Evolutionary conservation across 2,113 vertebrate genomes (phyloP).

Genomic region (Prinia subflava): DNA sequence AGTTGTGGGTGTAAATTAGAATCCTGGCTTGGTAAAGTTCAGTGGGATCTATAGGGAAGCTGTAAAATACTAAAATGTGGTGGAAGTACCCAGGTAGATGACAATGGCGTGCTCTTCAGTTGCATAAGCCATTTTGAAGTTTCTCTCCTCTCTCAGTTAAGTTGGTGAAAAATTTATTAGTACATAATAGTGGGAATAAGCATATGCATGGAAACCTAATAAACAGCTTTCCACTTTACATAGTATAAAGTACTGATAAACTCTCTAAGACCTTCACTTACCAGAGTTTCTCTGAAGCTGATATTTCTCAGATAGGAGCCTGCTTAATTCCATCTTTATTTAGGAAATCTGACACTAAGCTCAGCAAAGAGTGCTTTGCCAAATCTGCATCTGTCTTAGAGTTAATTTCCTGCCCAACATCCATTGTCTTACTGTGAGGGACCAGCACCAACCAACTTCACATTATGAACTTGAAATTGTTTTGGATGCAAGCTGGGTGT

Average conservation of each 20-base stretch:
- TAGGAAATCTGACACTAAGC: background rate
- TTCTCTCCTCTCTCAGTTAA: background rate
- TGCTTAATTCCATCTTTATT: conserved; percentile 6
- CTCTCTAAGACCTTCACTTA: background rate
- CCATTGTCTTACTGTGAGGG: background rate
- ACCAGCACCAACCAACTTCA: background rate
- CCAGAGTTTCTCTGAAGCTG: background rate
- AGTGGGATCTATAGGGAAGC: background rate
- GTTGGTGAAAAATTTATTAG: background rate
- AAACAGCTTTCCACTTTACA: background rate
- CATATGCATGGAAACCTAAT: background rate
- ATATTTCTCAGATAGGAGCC: background rate
- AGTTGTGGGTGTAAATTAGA: background rate
- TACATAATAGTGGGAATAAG: background rate
- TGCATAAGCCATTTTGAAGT: background rate
- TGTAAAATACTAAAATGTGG: background rate
- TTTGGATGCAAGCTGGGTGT: background rate
- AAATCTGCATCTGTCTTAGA: background rate
- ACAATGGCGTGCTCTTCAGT: background rate
- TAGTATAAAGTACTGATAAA: background rate
- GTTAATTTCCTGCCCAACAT: background rate
- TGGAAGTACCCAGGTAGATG: background rate
- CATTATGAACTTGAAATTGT: background rate
- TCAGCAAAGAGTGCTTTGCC: background rate
- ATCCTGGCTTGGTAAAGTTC: background rate